Evolutionary conservation across 2,888 invertebrate species (phyloP).

Genomic region (Watsonalla cultraria): DNA sequence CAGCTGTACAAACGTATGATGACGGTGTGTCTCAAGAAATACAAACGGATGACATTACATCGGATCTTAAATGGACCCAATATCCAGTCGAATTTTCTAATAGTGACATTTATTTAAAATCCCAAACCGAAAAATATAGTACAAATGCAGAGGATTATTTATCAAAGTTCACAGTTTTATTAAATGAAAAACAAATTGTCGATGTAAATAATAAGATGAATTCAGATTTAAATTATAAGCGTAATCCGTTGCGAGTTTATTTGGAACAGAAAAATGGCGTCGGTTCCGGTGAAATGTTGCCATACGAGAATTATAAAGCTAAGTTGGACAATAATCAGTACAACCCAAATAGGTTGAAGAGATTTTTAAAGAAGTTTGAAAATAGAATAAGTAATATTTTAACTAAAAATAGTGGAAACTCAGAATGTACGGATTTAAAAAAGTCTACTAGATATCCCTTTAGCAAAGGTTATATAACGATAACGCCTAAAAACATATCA

Average conservation of each 20-base stretch:
- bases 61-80: slow-evolving; percentile 62
- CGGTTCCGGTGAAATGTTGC: slow-evolving; percentile 50
- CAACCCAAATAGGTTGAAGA: slow-evolving; percentile 39
- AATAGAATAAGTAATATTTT: slow-evolving; percentile 46
- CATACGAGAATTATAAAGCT: slow-evolving; percentile 46
- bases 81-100: slow-evolving; percentile 62
- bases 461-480: slow-evolving; percentile 49
- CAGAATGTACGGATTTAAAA: slow-evolving; percentile 32
- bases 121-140: slow-evolving; percentile 25
- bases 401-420: slow-evolving; percentile 41
- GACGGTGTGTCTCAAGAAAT: slow-evolving; percentile 59
- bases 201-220: slow-evolving; percentile 20
- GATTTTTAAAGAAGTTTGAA: slow-evolving; percentile 57
- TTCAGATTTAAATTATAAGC: slow-evolving; percentile 41
- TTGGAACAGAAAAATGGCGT: slow-evolving; percentile 69
- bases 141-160: slow-evolving; percentile 42
- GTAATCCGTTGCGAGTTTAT: slow-evolving; percentile 52
- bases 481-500: slow-evolving; percentile 35
- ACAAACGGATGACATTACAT: slow-evolving; percentile 58
- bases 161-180: slow-evolving; percentile 44
- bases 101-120: slow-evolving; percentile 36
- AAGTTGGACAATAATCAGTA: slow-evolving; percentile 51
- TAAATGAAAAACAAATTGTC: slow-evolving; percentile 21
- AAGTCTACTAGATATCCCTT: slow-evolving; percentile 49
- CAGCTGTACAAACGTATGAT: slow-evolving; percentile 63